A percentile compares a stretch with the other conserved stretches of the same genome.
These are phyloP conservation scores for Drosophila malerkotliana DNA, from an alignment of 1,140 invertebrate species.

Conservation along the genomic window DNA sequence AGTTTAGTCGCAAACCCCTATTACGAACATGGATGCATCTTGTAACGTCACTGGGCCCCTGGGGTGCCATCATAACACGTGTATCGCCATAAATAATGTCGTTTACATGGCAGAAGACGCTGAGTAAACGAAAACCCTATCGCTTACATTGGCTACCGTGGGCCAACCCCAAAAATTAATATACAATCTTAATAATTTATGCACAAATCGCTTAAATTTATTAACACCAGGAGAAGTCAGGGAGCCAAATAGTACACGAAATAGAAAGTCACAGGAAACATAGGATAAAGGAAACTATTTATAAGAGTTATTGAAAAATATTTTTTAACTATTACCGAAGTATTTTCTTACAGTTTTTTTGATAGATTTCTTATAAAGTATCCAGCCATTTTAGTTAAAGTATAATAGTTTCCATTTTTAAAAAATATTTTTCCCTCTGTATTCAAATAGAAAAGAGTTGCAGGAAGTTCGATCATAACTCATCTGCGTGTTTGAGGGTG, in stretches of 20 bases:
- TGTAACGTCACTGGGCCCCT: slow-evolving; percentile 41
- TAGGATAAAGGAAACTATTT: background rate
- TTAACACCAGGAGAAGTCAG: slow-evolving; percentile 42
- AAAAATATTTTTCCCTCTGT: background rate
- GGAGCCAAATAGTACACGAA: slow-evolving; percentile 15
- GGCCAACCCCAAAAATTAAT: slow-evolving; percentile 58
- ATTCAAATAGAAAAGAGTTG: slow-evolving; percentile 15
- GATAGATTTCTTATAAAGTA: no score
- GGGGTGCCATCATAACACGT: slow-evolving; percentile 74
- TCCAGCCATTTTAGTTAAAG: no score
- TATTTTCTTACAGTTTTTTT: background rate
- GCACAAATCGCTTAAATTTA: slow-evolving; percentile 71
- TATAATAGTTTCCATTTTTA: no score
- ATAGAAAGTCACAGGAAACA: background rate
- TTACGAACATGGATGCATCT: slow-evolving; percentile 32
- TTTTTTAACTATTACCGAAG: background rate
- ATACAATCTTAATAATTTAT: slow-evolving; percentile 71
- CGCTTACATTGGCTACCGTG: slow-evolving; percentile 42
- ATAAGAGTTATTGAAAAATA: background rate
- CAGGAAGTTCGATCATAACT: slow-evolving; percentile 51
- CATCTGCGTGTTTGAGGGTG: slow-evolving; percentile 22
- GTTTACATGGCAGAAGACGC: slow-evolving; percentile 27
- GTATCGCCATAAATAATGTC: slow-evolving; percentile 69
- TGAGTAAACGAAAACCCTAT: slow-evolving; percentile 33
- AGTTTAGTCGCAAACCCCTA: background rate